phyloP scores from a whole-genome alignment of 2,113 vertebrate genomes.

The Cochlearius cochlearius region DNA sequence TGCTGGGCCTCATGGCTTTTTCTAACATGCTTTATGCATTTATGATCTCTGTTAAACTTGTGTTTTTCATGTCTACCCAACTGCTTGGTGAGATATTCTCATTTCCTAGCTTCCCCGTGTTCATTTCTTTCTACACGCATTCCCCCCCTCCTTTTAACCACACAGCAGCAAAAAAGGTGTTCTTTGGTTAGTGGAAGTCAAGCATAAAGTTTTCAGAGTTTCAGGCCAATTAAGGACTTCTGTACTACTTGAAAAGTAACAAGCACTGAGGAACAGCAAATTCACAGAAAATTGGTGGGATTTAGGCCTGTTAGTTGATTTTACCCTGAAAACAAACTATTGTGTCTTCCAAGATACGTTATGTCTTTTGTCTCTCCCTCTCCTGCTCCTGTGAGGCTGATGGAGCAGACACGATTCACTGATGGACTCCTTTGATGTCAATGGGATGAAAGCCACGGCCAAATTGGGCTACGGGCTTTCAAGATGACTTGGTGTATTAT shows the following conservation, averaged over 20 bases:
- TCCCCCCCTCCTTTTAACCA: neutral
- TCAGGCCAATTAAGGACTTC: neutral
- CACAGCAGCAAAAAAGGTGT: neutral
- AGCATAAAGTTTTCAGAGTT: neutral
- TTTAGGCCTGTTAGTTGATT: neutral
- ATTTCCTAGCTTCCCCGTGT: neutral
- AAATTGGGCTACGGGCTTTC: neutral
- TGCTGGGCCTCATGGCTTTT: neutral
- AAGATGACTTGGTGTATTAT: neutral
- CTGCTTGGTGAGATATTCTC: neutral
- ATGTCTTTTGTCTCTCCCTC: neutral
- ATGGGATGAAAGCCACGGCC: neutral
- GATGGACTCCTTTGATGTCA: conserved; percentile 25
- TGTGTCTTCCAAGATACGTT: neutral
- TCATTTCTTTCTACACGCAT: neutral
- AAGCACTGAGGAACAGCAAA: neutral
- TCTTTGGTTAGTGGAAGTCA: neutral
- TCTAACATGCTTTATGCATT: neutral
- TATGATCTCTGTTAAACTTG: neutral
- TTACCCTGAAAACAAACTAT: neutral
- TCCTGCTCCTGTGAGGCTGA: neutral
- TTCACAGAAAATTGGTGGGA: neutral
- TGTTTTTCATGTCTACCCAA: neutral
- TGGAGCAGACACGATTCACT: neutral
- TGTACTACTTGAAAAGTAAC: neutral